These are phyloP conservation scores for Odontocerum albicorne DNA, from an alignment of 2,888 invertebrate genomes.

Conservation along the genomic window DNA sequence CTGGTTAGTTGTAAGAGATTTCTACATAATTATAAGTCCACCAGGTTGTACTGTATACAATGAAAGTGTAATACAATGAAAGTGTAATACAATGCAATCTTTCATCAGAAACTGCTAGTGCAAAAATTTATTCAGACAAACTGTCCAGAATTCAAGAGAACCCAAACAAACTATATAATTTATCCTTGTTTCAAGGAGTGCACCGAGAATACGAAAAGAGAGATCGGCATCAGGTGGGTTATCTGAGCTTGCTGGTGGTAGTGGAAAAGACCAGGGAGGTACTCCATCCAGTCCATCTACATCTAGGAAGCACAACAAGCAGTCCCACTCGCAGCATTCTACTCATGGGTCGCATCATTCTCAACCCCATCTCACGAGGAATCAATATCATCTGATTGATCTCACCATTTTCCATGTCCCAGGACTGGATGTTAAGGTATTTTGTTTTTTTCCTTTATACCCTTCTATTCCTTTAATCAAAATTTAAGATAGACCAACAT, in stretches of 20 bases:
- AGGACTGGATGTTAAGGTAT: constrained; percentile 83
- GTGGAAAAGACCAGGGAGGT: constrained; percentile 36
- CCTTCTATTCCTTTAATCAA: no score
- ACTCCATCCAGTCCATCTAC: constrained; percentile 41
- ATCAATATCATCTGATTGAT: constrained; percentile 64
- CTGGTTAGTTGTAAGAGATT: no score
- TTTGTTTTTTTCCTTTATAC: no score
- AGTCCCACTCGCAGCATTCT: constrained; percentile 30
- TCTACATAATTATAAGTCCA: no score
- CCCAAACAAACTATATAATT: no score
- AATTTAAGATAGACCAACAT: no score
- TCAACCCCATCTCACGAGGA: constrained; percentile 42
- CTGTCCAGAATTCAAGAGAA: no score
- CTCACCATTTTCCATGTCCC: constrained; percentile 89
- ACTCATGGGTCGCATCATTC: constrained; percentile 40
- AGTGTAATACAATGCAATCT: no score
- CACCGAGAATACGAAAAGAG: constrained; percentile 71
- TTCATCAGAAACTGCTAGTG: no score
- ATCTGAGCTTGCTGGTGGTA: constrained; percentile 48
- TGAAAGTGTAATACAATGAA: no score
- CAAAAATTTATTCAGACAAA: no score
- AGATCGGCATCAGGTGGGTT: constrained; percentile 67
- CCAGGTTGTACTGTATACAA: no score
- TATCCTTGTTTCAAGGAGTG: constrained; percentile 42
- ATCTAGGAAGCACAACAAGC: constrained; percentile 38